phyloP scores from a whole-genome alignment of 2,888 invertebrate species.

The Campoplex nolae region DNA sequence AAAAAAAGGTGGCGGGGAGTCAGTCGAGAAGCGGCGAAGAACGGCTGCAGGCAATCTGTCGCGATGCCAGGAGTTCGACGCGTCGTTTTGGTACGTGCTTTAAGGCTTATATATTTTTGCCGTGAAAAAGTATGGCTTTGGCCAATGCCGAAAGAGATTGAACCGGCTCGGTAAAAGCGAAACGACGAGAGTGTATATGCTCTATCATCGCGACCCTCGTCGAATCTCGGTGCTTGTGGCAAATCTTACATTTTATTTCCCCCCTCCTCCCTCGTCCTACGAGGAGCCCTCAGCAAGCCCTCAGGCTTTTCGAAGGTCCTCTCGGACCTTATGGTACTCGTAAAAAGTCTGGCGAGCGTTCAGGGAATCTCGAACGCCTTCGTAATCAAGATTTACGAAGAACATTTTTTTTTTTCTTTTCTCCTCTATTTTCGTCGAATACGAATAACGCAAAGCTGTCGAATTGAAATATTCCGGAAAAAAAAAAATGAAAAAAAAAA shows the following conservation, averaged over 20 bases:
- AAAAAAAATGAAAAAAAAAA: background rate
- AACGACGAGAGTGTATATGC: background rate
- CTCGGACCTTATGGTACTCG: conserved; percentile 63
- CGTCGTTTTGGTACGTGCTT: background rate
- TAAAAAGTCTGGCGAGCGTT: conserved; percentile 60
- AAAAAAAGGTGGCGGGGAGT: conserved; percentile 73
- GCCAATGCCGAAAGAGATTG: conserved; percentile 1
- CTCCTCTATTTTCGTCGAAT: background rate
- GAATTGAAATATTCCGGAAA: background rate
- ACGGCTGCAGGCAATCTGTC: conserved; percentile 76
- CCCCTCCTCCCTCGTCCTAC: background rate
- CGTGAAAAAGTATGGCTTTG: background rate
- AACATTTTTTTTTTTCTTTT: background rate
- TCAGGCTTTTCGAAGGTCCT: conserved; percentile 18
- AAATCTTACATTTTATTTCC: conserved; percentile 8
- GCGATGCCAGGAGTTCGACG: conserved; percentile 63
- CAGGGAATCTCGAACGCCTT: conserved; percentile 32
- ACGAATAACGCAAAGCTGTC: background rate
- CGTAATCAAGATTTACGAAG: conserved; percentile 30
- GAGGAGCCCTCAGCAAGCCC: conserved; percentile 25
- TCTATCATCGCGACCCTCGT: conserved; percentile 55
- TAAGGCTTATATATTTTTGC: background rate
- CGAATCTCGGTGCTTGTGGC: conserved; percentile 43
- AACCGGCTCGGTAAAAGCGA: background rate
- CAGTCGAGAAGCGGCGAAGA: conserved; percentile 76